Conservation (phyloP, 2,113 vertebrate species). For the Pantherophis guttatus region DNA sequence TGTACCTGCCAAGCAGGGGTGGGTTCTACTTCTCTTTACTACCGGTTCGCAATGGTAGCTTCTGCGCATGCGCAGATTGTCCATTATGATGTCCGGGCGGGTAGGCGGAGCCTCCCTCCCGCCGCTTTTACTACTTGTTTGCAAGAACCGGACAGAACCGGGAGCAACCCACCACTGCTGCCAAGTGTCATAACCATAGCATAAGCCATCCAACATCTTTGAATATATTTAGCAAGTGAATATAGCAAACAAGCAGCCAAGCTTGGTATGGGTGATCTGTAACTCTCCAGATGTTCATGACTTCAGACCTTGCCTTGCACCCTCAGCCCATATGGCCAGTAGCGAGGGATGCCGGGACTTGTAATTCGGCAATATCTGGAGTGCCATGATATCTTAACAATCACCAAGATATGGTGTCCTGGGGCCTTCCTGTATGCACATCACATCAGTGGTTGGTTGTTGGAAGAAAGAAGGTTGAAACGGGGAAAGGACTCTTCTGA, state of each 20-base stretch:
- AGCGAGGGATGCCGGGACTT: not conserved
- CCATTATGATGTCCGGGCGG: no score
- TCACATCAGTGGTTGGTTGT: not conserved
- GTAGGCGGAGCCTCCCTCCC: no score
- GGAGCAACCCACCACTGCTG: no score
- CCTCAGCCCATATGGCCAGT: not conserved
- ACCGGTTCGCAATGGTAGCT: no score
- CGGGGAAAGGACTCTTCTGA: not conserved
- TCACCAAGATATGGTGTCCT: not conserved
- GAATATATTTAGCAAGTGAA: not conserved
- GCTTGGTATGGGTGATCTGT: not conserved
- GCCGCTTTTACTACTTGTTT: no score
- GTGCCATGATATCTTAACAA: not conserved
- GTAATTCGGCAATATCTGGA: not conserved
- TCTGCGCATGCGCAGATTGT: no score
- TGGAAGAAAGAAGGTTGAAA: not conserved
- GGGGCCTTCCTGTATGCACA: not conserved
- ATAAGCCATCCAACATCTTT: not conserved
- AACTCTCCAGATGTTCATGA: not conserved
- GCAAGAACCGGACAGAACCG: no score
- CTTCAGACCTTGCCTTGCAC: not conserved
- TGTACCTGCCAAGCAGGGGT: not conserved
- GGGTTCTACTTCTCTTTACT: no score
- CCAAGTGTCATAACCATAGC: not conserved
- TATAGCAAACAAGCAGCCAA: not conserved